These are phyloP conservation scores for Beris chalybata DNA, from an alignment of 2,888 invertebrate species.

Conservation along the genomic window DNA sequence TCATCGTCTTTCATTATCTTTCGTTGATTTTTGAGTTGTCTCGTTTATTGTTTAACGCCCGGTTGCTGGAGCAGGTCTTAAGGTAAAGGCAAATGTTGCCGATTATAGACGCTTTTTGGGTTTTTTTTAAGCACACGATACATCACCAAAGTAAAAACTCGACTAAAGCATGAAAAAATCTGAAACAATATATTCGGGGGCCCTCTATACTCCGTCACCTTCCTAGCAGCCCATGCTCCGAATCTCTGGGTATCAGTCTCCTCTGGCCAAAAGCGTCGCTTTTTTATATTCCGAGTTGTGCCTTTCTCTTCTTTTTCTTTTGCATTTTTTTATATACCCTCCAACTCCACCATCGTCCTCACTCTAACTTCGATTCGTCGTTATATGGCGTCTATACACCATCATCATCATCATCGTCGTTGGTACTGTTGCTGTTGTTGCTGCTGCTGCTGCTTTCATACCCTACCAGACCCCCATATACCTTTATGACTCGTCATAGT, in stretches of 20 bases:
- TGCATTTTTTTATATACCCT: constrained; percentile 25
- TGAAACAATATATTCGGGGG: constrained; percentile 58
- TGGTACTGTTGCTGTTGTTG: constrained; percentile 19
- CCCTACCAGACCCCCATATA: constrained; percentile 18
- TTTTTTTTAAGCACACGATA: constrained; percentile 50
- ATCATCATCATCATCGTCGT: constrained; percentile 25
- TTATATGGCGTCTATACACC: constrained; percentile 26
- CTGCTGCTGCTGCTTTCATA: constrained; percentile 23
- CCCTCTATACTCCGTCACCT: constrained; percentile 26
- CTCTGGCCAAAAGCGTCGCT: constrained; percentile 32
- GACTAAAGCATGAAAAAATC: constrained; percentile 59
- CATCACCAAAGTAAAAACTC: constrained; percentile 59
- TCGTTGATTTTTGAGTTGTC: neutral
- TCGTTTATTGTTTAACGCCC: no score
- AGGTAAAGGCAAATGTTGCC: neutral
- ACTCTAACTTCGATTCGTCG: constrained; percentile 8
- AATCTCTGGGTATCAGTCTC: constrained; percentile 33
- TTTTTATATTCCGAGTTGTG: constrained; percentile 18
- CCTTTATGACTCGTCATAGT: constrained; percentile 7
- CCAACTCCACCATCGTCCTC: constrained; percentile 7
- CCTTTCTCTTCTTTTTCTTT: constrained; percentile 28
- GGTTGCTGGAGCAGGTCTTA: neutral
- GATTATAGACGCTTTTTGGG: constrained; percentile 19
- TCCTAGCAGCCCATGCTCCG: constrained; percentile 23
- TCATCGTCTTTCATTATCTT: constrained; percentile 6